Percentiles rank a stretch among this genome's conserved stretches.
Evolutionary conservation across 2,888 invertebrate species (phyloP).

Genomic region (Cerceris rybyensis): DNA sequence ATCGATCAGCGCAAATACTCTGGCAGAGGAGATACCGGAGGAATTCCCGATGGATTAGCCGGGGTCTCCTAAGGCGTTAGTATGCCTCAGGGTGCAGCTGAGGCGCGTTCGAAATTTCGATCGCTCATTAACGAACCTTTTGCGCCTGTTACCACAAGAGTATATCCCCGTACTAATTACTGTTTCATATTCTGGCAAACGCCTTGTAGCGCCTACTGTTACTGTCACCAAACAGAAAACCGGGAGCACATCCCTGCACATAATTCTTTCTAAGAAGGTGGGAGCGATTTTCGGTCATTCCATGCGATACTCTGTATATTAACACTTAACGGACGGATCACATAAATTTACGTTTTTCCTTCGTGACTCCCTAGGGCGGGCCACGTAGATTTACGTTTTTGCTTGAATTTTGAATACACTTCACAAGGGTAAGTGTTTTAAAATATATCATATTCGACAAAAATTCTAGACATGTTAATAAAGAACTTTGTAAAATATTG

Average conservation of each 20-base stretch:
- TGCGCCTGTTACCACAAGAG: constrained; percentile 37
- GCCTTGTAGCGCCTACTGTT: constrained; percentile 35
- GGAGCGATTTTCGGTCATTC: too few relatives aligned
- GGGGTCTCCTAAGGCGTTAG: constrained; percentile 38
- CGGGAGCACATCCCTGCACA: background rate
- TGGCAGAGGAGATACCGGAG: constrained; percentile 30
- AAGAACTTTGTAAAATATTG: too few relatives aligned
- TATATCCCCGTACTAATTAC: constrained; percentile 64
- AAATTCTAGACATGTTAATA: too few relatives aligned
- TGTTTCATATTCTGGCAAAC: constrained; percentile 65
- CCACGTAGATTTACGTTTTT: too few relatives aligned
- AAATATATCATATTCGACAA: too few relatives aligned
- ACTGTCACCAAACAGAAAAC: background rate
- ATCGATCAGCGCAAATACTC: constrained; percentile 66
- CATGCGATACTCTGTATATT: too few relatives aligned
- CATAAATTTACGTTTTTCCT: too few relatives aligned
- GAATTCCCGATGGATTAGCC: constrained; percentile 61
- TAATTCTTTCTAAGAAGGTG: too few relatives aligned
- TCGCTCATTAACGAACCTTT: constrained; percentile 66
- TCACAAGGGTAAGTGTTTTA: too few relatives aligned
- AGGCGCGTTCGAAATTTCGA: constrained; percentile 67
- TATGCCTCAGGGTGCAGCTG: constrained; percentile 38
- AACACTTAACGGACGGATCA: too few relatives aligned
- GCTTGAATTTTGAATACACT: too few relatives aligned
- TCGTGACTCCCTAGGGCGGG: too few relatives aligned